Conservation (phyloP, 2,888 invertebrate genomes). For the Parthenolecanium corni region DNA sequence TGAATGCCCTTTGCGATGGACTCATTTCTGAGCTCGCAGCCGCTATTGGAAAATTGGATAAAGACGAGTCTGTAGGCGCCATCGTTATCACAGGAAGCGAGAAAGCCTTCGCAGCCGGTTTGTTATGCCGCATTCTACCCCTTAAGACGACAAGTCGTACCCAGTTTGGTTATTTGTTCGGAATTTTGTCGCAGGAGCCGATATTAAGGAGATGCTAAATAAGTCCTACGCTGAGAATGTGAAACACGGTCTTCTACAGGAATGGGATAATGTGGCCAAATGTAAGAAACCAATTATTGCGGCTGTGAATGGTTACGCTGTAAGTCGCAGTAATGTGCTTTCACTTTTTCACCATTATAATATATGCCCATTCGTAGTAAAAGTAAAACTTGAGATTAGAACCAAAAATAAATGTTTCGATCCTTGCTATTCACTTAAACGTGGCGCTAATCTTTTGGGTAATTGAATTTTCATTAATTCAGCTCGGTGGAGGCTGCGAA, state of each 20-base stretch:
- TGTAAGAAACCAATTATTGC: constrained; percentile 89
- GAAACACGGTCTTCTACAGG: constrained; percentile 59
- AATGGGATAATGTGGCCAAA: constrained; percentile 70
- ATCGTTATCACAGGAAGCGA: constrained; percentile 84
- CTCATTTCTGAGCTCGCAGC: constrained; percentile 72
- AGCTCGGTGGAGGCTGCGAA: constrained; percentile 96
- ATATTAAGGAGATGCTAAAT: constrained; percentile 90
- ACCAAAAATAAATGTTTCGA: too few species aligned
- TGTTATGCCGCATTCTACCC: too few species aligned
- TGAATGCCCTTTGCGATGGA: constrained; percentile 87
- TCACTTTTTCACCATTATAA: too few species aligned
- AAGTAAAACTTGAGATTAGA: too few species aligned
- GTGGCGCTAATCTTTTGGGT: too few species aligned
- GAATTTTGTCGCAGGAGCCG: constrained; percentile 63
- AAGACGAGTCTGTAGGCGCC: constrained; percentile 62
- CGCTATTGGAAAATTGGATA: constrained; percentile 57
- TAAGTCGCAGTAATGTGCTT: constrained; percentile 50
- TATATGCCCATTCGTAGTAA: too few species aligned
- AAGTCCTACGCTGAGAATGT: constrained; percentile 62
- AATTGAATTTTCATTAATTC: too few species aligned
- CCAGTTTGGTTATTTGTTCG: too few species aligned
- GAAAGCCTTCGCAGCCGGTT: constrained; percentile 57
- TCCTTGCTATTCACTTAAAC: too few species aligned
- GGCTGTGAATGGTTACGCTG: constrained; percentile 96
- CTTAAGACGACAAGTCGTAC: too few species aligned